Percentiles rank a stretch among this genome's conserved stretches.
These are phyloP conservation scores for Drosophila micromelanica DNA, from an alignment of 1,140 invertebrate genomes.

Conservation along the genomic window DNA sequence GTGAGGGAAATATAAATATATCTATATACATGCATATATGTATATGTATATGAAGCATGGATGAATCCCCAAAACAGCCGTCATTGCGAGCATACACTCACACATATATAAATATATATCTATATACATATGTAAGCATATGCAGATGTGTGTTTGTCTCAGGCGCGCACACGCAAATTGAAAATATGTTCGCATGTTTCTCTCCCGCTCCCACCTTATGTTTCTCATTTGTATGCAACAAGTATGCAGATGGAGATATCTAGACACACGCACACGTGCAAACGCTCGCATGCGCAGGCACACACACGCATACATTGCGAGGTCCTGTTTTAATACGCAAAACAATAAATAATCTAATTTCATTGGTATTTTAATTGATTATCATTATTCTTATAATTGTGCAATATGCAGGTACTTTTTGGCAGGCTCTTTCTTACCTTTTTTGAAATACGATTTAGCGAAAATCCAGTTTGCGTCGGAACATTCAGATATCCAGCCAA, in stretches of 20 bases:
- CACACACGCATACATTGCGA: constrained; percentile 15
- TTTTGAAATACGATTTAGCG: constrained; percentile 84
- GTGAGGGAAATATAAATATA: background rate
- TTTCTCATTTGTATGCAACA: constrained; percentile 75
- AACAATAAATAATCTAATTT: constrained; percentile 4
- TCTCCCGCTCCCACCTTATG: constrained; percentile 44
- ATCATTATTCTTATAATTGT: background rate
- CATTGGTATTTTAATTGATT: constrained; percentile 20
- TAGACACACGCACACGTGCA: constrained; percentile 23
- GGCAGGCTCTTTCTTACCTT: constrained; percentile 71
- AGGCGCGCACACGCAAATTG: constrained; percentile 59
- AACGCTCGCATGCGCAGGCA: constrained; percentile 4
- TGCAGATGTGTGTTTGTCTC: constrained; percentile 18
- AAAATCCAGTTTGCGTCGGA: constrained; percentile 84
- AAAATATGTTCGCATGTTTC: constrained; percentile 52
- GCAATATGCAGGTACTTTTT: constrained; percentile 20
- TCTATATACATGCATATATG: constrained; percentile 31
- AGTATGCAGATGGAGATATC: constrained; percentile 60
- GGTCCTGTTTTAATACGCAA: constrained; percentile 66
- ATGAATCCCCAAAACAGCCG: constrained; percentile 50
- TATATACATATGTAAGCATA: background rate
- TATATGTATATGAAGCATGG: constrained; percentile 36
- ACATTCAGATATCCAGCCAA: constrained; percentile 84
- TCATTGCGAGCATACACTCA: constrained; percentile 20
- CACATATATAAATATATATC: background rate